A percentile compares a stretch with the other conserved stretches of the same genome.
These are phyloP conservation scores for Albula goreensis DNA, from an alignment of 2,113 vertebrate species.

Conservation along the genomic window DNA sequence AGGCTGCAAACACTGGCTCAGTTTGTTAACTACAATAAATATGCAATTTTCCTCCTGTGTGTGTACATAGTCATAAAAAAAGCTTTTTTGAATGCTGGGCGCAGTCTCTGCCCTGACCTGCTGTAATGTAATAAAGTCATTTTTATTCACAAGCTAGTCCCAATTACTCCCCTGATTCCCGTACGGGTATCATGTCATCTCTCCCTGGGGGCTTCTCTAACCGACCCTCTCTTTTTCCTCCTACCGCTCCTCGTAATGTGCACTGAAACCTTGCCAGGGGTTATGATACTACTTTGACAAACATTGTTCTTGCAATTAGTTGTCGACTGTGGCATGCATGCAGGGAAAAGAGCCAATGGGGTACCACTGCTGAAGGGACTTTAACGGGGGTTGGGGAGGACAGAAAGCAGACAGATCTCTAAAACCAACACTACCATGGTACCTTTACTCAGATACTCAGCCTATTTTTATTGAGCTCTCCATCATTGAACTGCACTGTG, in stretches of 20 bases:
- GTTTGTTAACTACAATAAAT: conserved; percentile 19
- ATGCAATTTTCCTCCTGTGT: background rate
- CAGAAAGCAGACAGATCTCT: background rate
- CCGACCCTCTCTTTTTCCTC: background rate
- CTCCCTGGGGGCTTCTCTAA: conserved; percentile 10
- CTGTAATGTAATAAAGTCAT: conserved; percentile 50
- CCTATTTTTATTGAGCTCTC: too few species aligned
- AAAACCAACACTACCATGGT: background rate
- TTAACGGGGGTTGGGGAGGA: background rate
- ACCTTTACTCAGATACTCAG: too few species aligned
- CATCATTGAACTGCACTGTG: background rate
- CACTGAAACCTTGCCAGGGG: conserved; percentile 36
- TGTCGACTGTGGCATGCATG: background rate
- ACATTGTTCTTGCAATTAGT: conserved; percentile 39
- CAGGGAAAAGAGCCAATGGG: conserved; percentile 18
- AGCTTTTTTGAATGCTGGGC: conserved; percentile 32
- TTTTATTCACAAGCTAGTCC: conserved; percentile 41
- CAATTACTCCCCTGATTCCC: conserved; percentile 39
- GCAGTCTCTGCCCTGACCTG: conserved; percentile 25
- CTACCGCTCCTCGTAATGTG: conserved; percentile 32
- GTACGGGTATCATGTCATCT: conserved; percentile 40
- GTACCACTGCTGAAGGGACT: conserved; percentile 13
- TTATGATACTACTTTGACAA: conserved; percentile 24
- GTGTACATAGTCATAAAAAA: background rate
- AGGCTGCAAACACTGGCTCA: background rate